phyloP scores from a whole-genome alignment of 2,113 vertebrate genomes.

The Telmatochromis sp. region DNA sequence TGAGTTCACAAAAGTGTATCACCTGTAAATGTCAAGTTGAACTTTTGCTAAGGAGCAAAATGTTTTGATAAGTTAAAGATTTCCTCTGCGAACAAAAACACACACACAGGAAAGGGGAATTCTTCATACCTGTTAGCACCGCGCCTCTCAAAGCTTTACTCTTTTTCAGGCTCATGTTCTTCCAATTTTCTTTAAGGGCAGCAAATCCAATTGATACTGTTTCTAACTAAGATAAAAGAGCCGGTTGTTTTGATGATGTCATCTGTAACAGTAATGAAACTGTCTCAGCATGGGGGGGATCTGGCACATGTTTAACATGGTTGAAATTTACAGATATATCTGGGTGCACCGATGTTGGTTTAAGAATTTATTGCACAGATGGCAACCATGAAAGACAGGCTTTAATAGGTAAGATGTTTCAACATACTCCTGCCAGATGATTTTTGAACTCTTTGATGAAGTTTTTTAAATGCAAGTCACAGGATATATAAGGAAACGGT shows the following conservation, averaged over 20 bases:
- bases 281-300: slow-evolving; percentile 18
- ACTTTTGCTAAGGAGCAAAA: neutral
- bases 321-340: slow-evolving; percentile 21
- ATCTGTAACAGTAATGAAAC: slow-evolving; percentile 59
- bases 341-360: slow-evolving; percentile 16
- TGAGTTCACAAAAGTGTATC: neutral
- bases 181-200: slow-evolving; percentile 55
- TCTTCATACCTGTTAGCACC: slow-evolving; percentile 51
- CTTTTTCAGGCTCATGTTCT: slow-evolving; percentile 44
- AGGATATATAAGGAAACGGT: neutral
- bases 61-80: slow-evolving; percentile 49
- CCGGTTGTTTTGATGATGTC: slow-evolving; percentile 59
- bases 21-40: neutral
- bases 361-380: slow-evolving; percentile 19
- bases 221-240: slow-evolving; percentile 45
- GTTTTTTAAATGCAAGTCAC: neutral
- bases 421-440: slow-evolving; percentile 3
- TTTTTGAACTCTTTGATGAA: neutral
- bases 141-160: neutral
- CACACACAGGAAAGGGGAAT: slow-evolving; percentile 36
- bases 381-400: neutral
- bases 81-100: slow-evolving; percentile 43
- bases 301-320: slow-evolving; percentile 47
- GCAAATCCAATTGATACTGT: slow-evolving; percentile 51
- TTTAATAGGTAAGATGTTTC: neutral